Conservation (phyloP, 2,888 invertebrate genomes). For the Periphyllus acericola region DNA sequence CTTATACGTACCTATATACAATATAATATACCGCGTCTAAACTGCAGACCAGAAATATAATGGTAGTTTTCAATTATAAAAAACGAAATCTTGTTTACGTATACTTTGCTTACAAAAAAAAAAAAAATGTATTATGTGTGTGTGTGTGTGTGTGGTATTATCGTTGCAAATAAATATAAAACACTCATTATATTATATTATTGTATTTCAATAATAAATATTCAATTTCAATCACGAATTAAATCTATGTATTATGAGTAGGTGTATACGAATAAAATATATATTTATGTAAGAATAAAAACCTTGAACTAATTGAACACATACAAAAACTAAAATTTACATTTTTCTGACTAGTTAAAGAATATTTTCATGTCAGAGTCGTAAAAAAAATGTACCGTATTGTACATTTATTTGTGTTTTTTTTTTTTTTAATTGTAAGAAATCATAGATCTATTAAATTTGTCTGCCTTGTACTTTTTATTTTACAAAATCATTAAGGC, state of each 20-base stretch:
- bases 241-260: too few species aligned
- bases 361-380: neutral
- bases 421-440: constrained; percentile 45
- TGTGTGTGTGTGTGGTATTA: neutral
- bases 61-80: neutral
- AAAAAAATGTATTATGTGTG: too few species aligned
- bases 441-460: constrained; percentile 37
- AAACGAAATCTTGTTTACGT: neutral
- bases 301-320: constrained; percentile 20
- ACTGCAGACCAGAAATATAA: neutral
- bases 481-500: constrained; percentile 44
- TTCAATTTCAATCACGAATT: neutral
- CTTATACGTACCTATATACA: too few species aligned
- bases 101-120: neutral
- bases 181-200: neutral
- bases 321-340: constrained; percentile 8
- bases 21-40: too few species aligned
- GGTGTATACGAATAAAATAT: too few species aligned
- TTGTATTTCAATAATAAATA: neutral
- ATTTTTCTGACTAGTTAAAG: neutral
- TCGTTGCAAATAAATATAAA: neutral
- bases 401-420: neutral
- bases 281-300: neutral
- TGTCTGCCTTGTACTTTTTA: constrained; percentile 17
- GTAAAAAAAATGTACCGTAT: neutral